Evolutionary conservation across 2,113 vertebrate genomes (phyloP).

Genomic region (Anguilla rostrata): DNA sequence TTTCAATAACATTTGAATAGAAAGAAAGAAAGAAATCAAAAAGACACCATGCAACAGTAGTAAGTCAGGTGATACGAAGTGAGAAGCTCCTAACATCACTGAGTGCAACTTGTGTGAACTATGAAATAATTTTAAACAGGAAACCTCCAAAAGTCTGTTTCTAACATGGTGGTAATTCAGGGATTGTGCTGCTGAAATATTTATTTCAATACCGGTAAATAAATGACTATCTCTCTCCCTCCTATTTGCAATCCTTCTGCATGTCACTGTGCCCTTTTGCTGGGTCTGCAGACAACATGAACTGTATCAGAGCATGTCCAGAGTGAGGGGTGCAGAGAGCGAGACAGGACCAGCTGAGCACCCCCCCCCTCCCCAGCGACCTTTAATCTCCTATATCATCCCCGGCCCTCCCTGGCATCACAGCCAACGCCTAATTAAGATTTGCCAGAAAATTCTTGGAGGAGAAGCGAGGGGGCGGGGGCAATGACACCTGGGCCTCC

Average conservation of each 20-base stretch:
- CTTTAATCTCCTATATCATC: conserved; percentile 30
- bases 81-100: no score
- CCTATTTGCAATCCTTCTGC: background rate
- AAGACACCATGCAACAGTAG: no score
- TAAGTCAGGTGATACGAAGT: no score
- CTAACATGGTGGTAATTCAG: no score
- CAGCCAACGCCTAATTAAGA: conserved; percentile 28
- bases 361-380: conserved; percentile 20
- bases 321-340: background rate
- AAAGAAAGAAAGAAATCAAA: no score
- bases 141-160: no score
- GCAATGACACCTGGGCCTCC: background rate
- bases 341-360: background rate
- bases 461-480: conserved; percentile 1
- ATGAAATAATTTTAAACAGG: no score
- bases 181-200: background rate
- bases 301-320: background rate
- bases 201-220: background rate
- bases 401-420: background rate
- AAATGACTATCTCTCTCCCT: background rate
- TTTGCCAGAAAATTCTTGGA: conserved; percentile 25
- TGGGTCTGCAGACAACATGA: conserved; percentile 6
- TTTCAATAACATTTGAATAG: no score
- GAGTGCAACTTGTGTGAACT: no score
- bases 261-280: conserved; percentile 35